Percentiles rank a stretch among this genome's conserved stretches.
Evolutionary conservation across 1,140 invertebrate species (phyloP).

Genomic region (Habropoda laboriosa): DNA sequence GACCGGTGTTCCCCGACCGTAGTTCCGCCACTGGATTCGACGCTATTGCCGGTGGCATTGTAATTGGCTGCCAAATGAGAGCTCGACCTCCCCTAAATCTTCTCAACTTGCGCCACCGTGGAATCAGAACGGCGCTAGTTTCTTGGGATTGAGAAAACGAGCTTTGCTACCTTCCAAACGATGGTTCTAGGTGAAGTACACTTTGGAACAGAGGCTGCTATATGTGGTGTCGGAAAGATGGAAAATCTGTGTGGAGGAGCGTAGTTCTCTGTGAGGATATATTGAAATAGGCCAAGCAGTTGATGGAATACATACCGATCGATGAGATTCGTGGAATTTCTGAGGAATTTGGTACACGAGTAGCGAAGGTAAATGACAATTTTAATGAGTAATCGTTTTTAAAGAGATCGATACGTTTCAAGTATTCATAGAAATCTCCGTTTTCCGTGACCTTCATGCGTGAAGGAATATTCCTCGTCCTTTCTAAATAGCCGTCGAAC

Average conservation of each 20-base stretch:
- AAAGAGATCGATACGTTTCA: too few relatives aligned
- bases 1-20: slow-evolving; percentile 54
- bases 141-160: slow-evolving; percentile 38
- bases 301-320: too few relatives aligned
- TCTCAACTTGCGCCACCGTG: slow-evolving; percentile 55
- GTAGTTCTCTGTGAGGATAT: too few relatives aligned
- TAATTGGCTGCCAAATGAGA: slow-evolving; percentile 76
- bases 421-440: too few relatives aligned
- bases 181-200: neutral
- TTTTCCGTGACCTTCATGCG: neutral
- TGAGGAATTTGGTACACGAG: too few relatives aligned
- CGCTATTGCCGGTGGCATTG: slow-evolving; percentile 70
- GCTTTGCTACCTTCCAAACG: neutral
- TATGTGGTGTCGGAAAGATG: neutral
- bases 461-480: neutral
- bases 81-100: slow-evolving; percentile 71
- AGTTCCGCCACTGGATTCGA: slow-evolving; percentile 66
- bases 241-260: neutral
- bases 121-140: slow-evolving; percentile 44
- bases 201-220: neutral
- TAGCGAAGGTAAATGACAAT: too few relatives aligned
- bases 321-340: too few relatives aligned
- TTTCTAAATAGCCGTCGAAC: slow-evolving; percentile 1
- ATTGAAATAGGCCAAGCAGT: too few relatives aligned
- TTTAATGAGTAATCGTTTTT: too few relatives aligned